These are phyloP conservation scores for Hephaestus fuliginosus DNA, from an alignment of 2,797 vertebrate genomes.

Conservation along the genomic window DNA sequence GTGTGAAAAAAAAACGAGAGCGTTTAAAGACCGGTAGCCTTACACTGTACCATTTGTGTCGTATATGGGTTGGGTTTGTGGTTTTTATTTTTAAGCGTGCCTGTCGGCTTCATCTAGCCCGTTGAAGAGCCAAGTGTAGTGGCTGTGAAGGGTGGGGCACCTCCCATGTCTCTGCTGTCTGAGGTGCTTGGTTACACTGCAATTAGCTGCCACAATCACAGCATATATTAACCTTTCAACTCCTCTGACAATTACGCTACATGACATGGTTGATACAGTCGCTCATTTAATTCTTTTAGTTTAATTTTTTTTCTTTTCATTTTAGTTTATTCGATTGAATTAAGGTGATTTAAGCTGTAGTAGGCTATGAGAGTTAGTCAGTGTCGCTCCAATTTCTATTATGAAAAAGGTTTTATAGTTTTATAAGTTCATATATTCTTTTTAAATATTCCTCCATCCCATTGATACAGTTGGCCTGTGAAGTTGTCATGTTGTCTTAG, in stretches of 20 bases:
- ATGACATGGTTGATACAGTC: background rate
- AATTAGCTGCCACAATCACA: conserved; percentile 51
- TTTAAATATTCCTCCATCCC: background rate
- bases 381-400: background rate
- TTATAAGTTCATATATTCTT: background rate
- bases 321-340: background rate
- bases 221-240: conserved; percentile 21
- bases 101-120: conserved; percentile 20
- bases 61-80: conserved; percentile 15
- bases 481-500: background rate
- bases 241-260: background rate
- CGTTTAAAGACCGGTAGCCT: conserved; percentile 4
- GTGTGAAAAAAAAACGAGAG: background rate
- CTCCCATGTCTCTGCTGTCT: conserved; percentile 46
- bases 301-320: background rate
- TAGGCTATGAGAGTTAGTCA: background rate
- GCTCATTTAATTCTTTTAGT: background rate
- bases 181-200: conserved; percentile 60
- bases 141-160: conserved; percentile 47
- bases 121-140: conserved; percentile 24
- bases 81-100: conserved; percentile 48
- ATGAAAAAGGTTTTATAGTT: background rate
- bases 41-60: background rate
- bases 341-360: background rate
- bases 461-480: background rate